phyloP scores from a whole-genome alignment of 2,797 vertebrate genomes.

The Oreochromis mossambicus region DNA sequence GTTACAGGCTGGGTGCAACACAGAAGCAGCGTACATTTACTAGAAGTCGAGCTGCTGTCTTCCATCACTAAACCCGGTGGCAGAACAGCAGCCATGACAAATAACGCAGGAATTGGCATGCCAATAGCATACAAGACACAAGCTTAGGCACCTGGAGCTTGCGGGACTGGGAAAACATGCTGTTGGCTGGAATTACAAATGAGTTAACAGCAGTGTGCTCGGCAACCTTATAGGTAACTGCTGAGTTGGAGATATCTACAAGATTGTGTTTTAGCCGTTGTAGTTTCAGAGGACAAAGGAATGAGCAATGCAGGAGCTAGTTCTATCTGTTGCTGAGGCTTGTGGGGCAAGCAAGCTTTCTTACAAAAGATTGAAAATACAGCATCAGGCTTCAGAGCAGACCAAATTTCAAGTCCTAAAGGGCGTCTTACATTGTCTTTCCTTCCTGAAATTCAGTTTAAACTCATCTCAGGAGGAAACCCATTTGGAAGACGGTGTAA shows the following conservation, averaged over 20 bases:
- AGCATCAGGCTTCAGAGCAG: not conserved
- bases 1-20: not conserved
- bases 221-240: not conserved
- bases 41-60: constrained; percentile 5
- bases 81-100: constrained; percentile 11
- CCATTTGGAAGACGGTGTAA: not conserved
- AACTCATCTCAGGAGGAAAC: not conserved
- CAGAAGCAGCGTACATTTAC: constrained; percentile 14
- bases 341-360: not conserved
- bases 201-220: not conserved
- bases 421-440: not conserved
- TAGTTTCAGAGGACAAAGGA: not conserved
- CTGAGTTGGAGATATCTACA: not conserved
- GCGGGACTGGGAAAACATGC: not conserved
- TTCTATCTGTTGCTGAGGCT: not conserved
- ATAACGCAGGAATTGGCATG: not conserved
- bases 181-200: not conserved
- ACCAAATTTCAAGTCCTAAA: not conserved
- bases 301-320: not conserved
- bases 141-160: not conserved
- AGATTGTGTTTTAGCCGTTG: not conserved
- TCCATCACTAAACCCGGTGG: constrained; percentile 23
- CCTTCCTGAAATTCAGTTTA: not conserved
- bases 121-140: not conserved
- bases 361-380: not conserved